Conservation (phyloP, 2,888 invertebrate genomes). For the Phlogophora meticulosa region DNA sequence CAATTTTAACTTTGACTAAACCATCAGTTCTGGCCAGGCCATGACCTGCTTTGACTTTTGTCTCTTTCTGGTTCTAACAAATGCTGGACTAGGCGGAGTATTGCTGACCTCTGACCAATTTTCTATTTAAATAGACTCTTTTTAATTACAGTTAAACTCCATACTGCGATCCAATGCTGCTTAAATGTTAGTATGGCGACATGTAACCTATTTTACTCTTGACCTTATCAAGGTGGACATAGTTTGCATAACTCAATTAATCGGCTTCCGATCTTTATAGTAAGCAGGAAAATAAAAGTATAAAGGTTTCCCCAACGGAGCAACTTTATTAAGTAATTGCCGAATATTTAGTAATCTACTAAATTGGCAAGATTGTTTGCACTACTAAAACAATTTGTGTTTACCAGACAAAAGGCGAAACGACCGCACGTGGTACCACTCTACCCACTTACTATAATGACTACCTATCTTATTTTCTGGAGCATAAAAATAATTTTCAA, state of each 20-base stretch:
- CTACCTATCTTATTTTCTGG: slow-evolving; percentile 32
- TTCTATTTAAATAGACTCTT: too few species aligned
- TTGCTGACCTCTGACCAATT: too few species aligned
- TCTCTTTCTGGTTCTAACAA: too few species aligned
- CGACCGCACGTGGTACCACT: slow-evolving; percentile 20
- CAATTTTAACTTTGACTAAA: too few species aligned
- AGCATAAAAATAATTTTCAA: slow-evolving; percentile 46
- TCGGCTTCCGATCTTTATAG: slow-evolving; percentile 16
- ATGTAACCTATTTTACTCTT: slow-evolving; percentile 8
- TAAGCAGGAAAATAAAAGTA: background rate
- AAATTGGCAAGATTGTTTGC: slow-evolving; percentile 10
- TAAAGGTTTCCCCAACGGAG: background rate
- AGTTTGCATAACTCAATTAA: slow-evolving; percentile 19
- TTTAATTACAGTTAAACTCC: too few species aligned
- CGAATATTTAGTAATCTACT: slow-evolving; percentile 6
- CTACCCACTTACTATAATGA: slow-evolving; percentile 42
- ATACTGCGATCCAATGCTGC: too few species aligned
- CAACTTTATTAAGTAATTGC: slow-evolving; percentile 4
- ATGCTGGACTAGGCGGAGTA: too few species aligned
- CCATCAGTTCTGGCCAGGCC: too few species aligned
- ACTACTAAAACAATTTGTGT: slow-evolving; percentile 17
- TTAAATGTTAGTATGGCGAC: slow-evolving; percentile 7
- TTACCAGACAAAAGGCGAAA: slow-evolving; percentile 18
- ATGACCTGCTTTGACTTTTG: too few species aligned
- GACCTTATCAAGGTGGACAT: slow-evolving; percentile 18